Evolutionary conservation across 2,797 vertebrate species (phyloP).

Genomic region (Poeciliopsis infans): DNA sequence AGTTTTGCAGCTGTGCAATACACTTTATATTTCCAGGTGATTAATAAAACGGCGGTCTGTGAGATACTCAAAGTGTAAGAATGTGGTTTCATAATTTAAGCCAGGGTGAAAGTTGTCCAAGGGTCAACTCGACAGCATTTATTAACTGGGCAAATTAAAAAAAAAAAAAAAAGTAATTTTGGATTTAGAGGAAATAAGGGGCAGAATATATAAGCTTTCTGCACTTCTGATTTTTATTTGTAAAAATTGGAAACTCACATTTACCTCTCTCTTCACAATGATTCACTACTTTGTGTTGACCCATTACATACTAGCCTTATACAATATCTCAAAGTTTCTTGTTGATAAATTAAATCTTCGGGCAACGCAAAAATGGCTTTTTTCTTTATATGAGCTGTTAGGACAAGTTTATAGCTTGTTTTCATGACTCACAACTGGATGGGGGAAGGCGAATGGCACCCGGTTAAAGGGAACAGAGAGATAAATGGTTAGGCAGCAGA

Average conservation of each 20-base stretch:
- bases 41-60: not conserved
- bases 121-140: not conserved
- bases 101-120: not conserved
- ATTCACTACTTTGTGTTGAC: not conserved
- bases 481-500: conserved; percentile 41
- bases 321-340: not conserved
- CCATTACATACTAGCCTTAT: not conserved
- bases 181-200: not conserved
- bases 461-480: conserved; percentile 41
- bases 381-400: conserved; percentile 39
- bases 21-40: not conserved
- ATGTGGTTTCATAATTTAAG: not conserved
- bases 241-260: not conserved
- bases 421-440: conserved; percentile 34
- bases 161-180: not conserved
- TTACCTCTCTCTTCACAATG: not conserved
- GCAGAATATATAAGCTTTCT: not conserved
- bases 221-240: not conserved
- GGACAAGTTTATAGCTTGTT: conserved; percentile 45
- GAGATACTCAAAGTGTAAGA: not conserved
- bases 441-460: conserved; percentile 38
- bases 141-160: not conserved
- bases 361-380: conserved; percentile 25
- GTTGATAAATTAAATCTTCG: not conserved
- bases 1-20: not conserved